Base-by-base conservation (phyloP, 2,888 invertebrate genomes). In the Scaptomyza tumidula region DNA sequence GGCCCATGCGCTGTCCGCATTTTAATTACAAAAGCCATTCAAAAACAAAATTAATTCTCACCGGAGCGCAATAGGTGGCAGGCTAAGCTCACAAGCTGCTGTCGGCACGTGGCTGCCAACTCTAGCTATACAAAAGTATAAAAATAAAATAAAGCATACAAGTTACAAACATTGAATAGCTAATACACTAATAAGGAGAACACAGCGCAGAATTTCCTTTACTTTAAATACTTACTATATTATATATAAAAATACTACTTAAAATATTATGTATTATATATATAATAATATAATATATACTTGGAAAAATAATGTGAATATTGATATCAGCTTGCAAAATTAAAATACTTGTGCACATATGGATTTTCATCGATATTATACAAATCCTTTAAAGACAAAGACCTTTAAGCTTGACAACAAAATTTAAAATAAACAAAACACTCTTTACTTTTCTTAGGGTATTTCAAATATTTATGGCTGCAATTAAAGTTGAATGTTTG, bases 11-110 rank as follows among this genome's bases (percentile, higher is more conserved):
- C 49, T 61, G 65, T 57, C 81, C 71, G 75, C 71, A 70, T 85
- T 82, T 87, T 82, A 82, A 82, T 82, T 82, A 86, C 82, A 75
- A 60, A 70, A 70, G 70, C 62, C 75, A 80, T 86, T 80, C 75
- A 77, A 78, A 80, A 82, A 52, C 76, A 48, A 75, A 87, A 78
- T 87, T 84, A 81, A 72, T 72, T 86, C 65, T 46, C 43, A 33
- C 49, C 61, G 44, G 39, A 57, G 54, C 54, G 50, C 54, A 54
- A 50, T 52, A 49, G 78, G 60, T 73, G 66, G 60, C 48, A 57
- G 54, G 60, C 53, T 75, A 46, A 70, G 55, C 72, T 60, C 52
- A 61, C 56, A 71, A 62, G 59, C 60, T 59, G 75, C 60, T 85
- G 71, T 73, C 60, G 79, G 87, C 82, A 83, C 87, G 85, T 83